Percentiles rank a stretch among this genome's conserved stretches.
phyloP scores from a whole-genome alignment of 2,888 invertebrate species.

The Cacoxenus indagator region DNA sequence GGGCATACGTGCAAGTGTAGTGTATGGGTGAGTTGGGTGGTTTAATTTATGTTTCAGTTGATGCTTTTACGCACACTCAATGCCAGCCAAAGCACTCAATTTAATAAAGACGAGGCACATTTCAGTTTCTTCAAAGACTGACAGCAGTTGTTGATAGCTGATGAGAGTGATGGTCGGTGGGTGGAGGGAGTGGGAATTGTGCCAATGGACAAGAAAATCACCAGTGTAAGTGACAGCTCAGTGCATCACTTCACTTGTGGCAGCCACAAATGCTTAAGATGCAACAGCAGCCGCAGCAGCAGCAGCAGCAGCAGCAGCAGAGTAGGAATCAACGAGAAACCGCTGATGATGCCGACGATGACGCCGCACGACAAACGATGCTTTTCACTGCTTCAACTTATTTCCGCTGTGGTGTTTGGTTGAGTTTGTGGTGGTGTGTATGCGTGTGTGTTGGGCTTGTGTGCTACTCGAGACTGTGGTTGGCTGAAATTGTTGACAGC shows the following conservation, averaged over 20 bases:
- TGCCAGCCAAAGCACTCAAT: conserved; percentile 32
- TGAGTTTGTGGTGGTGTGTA: conserved; percentile 31
- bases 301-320: neutral
- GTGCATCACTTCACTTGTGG: neutral
- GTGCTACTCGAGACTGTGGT: neutral
- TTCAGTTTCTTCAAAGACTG: conserved; percentile 53
- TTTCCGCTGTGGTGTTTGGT: conserved; percentile 33
- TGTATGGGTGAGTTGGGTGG: neutral
- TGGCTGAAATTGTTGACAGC: neutral
- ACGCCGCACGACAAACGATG: conserved; percentile 39
- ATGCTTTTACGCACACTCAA: neutral
- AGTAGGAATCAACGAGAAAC: conserved; percentile 50
- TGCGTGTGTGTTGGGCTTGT: conserved; percentile 18
- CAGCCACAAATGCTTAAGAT: neutral
- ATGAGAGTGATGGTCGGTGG: conserved; percentile 21
- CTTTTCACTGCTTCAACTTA: conserved; percentile 25
- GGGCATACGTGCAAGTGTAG: neutral
- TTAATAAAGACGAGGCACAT: conserved; percentile 51
- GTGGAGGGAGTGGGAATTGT: neutral
- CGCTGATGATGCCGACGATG: conserved; percentile 51
- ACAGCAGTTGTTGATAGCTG: conserved; percentile 48
- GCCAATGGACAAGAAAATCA: neutral
- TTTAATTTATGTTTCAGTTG: neutral
- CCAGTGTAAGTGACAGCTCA: neutral
- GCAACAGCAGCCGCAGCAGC: neutral